A percentile compares a stretch with the other conserved stretches of the same genome.
phyloP scores from a whole-genome alignment of 2,113 vertebrate species.

The Crocuta crocuta region DNA sequence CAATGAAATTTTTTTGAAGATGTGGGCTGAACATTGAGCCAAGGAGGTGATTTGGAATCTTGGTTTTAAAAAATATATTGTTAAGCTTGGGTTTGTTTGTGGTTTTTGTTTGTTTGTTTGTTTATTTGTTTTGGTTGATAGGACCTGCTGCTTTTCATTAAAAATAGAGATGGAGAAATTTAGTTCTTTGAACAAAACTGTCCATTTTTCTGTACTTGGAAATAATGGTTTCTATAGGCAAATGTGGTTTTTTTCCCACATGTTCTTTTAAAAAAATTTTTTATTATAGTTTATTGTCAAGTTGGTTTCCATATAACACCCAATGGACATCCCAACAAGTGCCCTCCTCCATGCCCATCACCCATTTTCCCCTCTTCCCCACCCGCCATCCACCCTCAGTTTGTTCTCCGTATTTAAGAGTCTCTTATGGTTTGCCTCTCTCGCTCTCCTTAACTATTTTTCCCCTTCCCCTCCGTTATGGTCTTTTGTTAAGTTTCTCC shows the following conservation, averaged over 20 bases:
- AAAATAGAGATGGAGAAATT: slow-evolving; percentile 41
- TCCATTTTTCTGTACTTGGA: slow-evolving; percentile 38
- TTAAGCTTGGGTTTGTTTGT: not conserved
- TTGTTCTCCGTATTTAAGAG: no score
- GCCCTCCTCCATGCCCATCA: no score
- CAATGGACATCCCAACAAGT: no score
- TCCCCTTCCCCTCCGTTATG: no score
- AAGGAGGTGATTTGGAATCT: not conserved
- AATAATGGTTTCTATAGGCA: slow-evolving; percentile 33
- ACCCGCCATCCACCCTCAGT: no score
- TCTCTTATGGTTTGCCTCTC: no score
- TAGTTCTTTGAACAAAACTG: not conserved
- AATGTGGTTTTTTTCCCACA: not conserved
- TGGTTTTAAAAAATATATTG: slow-evolving; percentile 42
- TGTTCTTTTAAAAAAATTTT: no score
- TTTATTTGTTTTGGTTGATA: slow-evolving; percentile 16
- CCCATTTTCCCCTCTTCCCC: no score
- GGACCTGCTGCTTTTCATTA: not conserved
- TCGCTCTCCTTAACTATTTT: no score
- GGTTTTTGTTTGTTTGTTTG: not conserved
- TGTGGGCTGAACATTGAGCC: not conserved
- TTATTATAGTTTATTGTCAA: no score
- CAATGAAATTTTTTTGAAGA: not conserved
- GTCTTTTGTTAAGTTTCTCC: no score
- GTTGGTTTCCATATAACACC: no score